Base-by-base conservation (phyloP, 2,888 invertebrate species). In the Orthonevra nobilis region DNA sequence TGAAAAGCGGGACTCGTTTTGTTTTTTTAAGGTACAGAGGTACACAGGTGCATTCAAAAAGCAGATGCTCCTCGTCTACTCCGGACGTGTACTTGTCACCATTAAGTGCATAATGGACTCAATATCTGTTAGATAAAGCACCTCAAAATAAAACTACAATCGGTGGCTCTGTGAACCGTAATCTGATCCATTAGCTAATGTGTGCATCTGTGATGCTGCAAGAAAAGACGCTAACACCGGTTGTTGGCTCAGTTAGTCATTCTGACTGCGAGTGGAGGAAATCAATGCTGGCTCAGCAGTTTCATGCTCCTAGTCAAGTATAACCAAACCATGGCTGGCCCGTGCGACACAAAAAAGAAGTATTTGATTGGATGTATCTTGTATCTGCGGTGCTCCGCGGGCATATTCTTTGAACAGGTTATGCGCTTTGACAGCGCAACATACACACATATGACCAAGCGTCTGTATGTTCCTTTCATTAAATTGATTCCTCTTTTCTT, bases 341-440 rank as follows among this genome's bases (percentile, higher is more conserved):
- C n/a, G n/a, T n/a, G n/a, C n/a, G n/a, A n/a, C n/a, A n/a, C n/a
- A n/a, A n/a, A n/a, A n/a, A n/a, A n/a, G n/a, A n/a, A n/a, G 52
- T 79, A 72, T 66, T 79, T 72, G 72, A 72, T 72, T 72, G 58
- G 26, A 56, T 79, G 66, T 66, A n/a, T n/a, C n/a, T n/a, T n/a
- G 46, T 72, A 66, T 66, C 44, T 23, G 48, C 32, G 20, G 32
- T 15, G 9, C 36, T 30, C 30, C 10, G 56, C 30, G 50, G 34
- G 52, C 44, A 64, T 58, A 52, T 48, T 42, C 19, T 32, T 30
- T 46, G 64, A 70, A 60, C 70, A 46, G 50, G 64, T 58, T 58
- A 10, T 61, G 20, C n/a, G 12, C 50, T 40, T 28, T 26, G 44
- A 73, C 44, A 58, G 30, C 10, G n/a, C n/a, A n/a, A n/a, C n/a